Evolutionary conservation across 2,888 invertebrate genomes (phyloP), one percentile per base, ranked within the genome.

Genomic region (Volucella zonaria): DNA sequence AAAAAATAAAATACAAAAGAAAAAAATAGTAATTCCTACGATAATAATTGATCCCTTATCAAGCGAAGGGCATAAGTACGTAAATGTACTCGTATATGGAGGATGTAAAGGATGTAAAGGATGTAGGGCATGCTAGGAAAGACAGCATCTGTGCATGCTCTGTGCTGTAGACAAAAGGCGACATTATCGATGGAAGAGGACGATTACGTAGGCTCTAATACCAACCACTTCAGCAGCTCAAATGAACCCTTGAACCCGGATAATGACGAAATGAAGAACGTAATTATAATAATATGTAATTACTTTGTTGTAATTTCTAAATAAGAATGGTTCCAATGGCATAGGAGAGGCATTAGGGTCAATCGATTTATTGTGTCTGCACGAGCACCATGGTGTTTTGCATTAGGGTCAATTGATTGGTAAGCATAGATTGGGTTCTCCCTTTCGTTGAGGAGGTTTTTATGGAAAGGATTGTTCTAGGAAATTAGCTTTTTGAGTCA

Each of bases 41-140:
- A 75, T 79, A 83, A 83, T 83, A 83, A 83, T 83, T 79, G 82
- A 83, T 83, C 82, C 79, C 74, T 79, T 83, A 79, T 83, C 59
- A 74, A 75, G 56, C 38, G 51, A 4, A 12, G 14, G 6, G 38
- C 40, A 6, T 47, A 1, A 38, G 9, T 14, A 58, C 14, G 42
- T n/a, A 8, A 54, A 23, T 3, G 4, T 23, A 23, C 3, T 2
- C 23, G 23, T 31, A 31, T 31, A 6, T 31, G 31, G 31, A 6
- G 31, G 6, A 40, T 52, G 23, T 71, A 74, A 23, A 6, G 31
- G 6, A 40, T 52, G 23, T 71, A 74, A 23, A 23, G 62, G 59
- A 40, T 52, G 23, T 71, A 74, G 49, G 49, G 43, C 23, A 62
- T 54, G 56, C 49, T 56, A 66, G 45, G 23, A 31, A 6, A 31